A percentile compares a stretch with the other conserved stretches of the same genome.
These are phyloP conservation scores for Cladorhizidae sp. DNA, from an alignment of 37 sponge, comb jelly and placozoan species.

Conservation along the genomic window DNA sequence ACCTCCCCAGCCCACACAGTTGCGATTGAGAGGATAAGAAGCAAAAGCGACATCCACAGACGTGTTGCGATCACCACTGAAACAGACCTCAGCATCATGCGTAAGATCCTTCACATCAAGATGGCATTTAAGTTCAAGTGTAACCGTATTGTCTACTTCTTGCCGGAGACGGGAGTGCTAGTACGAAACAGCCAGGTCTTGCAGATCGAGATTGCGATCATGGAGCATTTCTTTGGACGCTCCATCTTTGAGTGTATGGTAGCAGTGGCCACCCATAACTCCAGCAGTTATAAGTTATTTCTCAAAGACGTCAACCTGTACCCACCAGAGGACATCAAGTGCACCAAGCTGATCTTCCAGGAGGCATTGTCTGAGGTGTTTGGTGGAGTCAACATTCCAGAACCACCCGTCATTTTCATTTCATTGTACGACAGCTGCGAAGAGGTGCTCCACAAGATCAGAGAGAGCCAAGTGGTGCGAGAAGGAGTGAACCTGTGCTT, in stretches of 20 bases:
- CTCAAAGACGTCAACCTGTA: not conserved
- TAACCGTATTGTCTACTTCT: slow-evolving; percentile 35
- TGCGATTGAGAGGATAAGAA: no score
- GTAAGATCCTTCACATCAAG: slow-evolving; percentile 37
- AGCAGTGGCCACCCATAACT: slow-evolving; percentile 18
- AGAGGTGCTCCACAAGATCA: not conserved
- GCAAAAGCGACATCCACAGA: not conserved
- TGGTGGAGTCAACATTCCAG: not conserved
- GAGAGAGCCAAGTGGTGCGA: not conserved
- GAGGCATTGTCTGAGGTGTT: slow-evolving; percentile 1
- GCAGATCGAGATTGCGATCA: slow-evolving; percentile 8
- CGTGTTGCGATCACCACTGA: not conserved
- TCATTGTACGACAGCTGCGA: slow-evolving; percentile 7
- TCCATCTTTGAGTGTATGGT: slow-evolving; percentile 46
- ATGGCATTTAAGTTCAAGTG: slow-evolving; percentile 1
- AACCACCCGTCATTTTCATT: slow-evolving; percentile 9
- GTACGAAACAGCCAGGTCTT: not conserved
- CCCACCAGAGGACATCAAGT: not conserved
- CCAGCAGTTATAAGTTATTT: not conserved
- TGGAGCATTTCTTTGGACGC: slow-evolving; percentile 23
- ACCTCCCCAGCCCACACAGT: no score
- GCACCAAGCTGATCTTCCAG: not conserved
- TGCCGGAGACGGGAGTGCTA: slow-evolving; percentile 10
- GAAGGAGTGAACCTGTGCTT: not conserved
- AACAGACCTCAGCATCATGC: not conserved